phyloP scores from a whole-genome alignment of 2,888 invertebrate genomes.

The Osmoderma eremita region DNA sequence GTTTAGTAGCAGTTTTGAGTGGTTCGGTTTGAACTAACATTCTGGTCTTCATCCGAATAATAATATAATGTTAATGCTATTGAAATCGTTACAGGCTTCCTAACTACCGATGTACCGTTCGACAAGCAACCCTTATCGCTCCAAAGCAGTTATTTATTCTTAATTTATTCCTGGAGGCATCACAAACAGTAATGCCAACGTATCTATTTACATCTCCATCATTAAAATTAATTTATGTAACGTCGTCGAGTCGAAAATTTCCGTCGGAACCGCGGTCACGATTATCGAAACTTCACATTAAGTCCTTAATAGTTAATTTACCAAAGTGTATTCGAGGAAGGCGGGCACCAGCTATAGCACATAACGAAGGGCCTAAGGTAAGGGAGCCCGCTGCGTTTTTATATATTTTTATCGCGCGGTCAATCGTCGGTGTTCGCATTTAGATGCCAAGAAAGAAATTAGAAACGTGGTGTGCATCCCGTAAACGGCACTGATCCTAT shows the following conservation, averaged over 20 bases:
- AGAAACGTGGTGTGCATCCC: conserved; percentile 29
- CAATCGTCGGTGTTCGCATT: conserved; percentile 29
- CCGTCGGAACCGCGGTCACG: conserved; percentile 6
- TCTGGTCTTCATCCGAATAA: too few relatives aligned
- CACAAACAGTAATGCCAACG: conserved; percentile 8
- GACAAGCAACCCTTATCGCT: neutral
- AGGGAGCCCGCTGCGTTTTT: conserved; percentile 24
- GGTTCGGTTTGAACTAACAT: too few relatives aligned
- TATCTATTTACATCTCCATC: conserved; percentile 18
- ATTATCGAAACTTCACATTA: conserved; percentile 30
- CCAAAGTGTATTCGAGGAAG: conserved; percentile 11
- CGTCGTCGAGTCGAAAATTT: conserved; percentile 21
- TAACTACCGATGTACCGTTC: neutral
- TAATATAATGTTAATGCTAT: too few relatives aligned
- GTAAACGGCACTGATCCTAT: conserved; percentile 22
- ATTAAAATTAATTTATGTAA: conserved; percentile 37
- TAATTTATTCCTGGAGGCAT: conserved; percentile 12
- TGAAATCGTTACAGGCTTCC: neutral
- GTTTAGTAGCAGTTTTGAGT: too few relatives aligned
- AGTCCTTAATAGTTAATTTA: conserved; percentile 31
- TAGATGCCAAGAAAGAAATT: conserved; percentile 27
- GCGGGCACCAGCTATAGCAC: conserved; percentile 14
- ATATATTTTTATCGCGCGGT: conserved; percentile 23
- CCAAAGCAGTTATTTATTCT: conserved; percentile 8
- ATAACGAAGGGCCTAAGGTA: neutral